Evolutionary conservation across 2,888 invertebrate species (phyloP), one percentile per base, ranked within the genome.

Genomic region (Eubasilissa splendida): DNA sequence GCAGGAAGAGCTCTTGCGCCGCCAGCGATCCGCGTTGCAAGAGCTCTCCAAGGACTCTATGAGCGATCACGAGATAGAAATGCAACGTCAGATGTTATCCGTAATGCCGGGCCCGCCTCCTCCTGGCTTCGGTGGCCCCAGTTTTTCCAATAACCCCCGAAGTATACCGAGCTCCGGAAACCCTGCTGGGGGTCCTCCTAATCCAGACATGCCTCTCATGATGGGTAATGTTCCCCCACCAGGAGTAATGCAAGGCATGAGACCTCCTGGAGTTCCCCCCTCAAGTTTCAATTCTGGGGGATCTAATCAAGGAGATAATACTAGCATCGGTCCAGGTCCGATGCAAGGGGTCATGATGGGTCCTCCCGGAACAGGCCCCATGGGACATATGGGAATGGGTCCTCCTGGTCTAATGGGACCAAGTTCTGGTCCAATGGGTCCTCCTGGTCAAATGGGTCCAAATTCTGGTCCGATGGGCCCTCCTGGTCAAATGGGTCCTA

Each of bases 401-500:
- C 66, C 79, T 52, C 42, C 76, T 8, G 58, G 65, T 11, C 75
- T 50, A 75, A 77, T 87, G 87, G 88, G 31, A 87, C 88, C 85
- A 0, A 88, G 88, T 84, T 84, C 85, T 86, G 11, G 85, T 50
- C 58, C 11, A 82, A 75, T 68, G 70, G 14, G 88, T 85, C 87
- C 86, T 83, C 87, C 87, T n/a, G 88, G 88, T 33, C 53, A n/a
- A 2, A 88, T 88, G 87, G 87, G 88, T 1, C 74, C 65, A 22
- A 85, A 86, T 12, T 85, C 86, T 1, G 84, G 85, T 7, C 83
- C 76, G 4, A 84, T 84, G 83, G 80, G 76, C 9, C 82, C 74
- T 50, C 86, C 84, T 7, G 84, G 58, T 52, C 85, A 84, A 50
- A 85, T 85, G 79, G 84, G 84, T 31, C 85, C 85, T 85, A 42